phyloP scores from a whole-genome alignment of 2,888 invertebrate species.

The Stenodera caucasica region DNA sequence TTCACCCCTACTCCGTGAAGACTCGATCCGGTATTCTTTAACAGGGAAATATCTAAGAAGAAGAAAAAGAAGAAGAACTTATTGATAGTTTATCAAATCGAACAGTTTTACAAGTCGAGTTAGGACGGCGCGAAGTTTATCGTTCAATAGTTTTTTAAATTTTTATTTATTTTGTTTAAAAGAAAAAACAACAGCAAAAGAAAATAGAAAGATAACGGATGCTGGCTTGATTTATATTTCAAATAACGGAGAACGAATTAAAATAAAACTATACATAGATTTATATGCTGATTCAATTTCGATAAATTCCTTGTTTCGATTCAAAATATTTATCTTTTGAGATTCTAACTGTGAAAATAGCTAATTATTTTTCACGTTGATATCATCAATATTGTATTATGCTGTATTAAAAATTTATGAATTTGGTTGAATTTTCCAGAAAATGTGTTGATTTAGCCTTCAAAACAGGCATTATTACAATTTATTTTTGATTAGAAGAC shows the following conservation, averaged over 20 bases:
- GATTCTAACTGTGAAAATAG: not conserved
- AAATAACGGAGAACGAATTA: constrained; percentile 2
- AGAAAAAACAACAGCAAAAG: not conserved
- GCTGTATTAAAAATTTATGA: constrained; percentile 22
- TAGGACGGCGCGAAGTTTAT: constrained; percentile 30
- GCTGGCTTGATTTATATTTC: constrained; percentile 21
- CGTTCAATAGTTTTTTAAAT: constrained; percentile 22
- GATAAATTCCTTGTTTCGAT: not conserved
- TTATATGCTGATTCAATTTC: constrained; percentile 14
- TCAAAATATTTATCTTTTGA: not conserved
- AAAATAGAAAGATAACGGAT: constrained; percentile 11
- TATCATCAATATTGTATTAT: not conserved
- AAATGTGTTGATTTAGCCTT: constrained; percentile 16
- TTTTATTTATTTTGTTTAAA: constrained; percentile 20
- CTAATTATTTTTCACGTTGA: not conserved
- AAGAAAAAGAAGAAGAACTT: too few species aligned
- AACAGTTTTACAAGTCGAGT: constrained; percentile 32
- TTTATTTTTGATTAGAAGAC: not conserved
- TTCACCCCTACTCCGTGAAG: too few species aligned
- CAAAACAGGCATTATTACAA: not conserved
- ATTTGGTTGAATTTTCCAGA: too few species aligned
- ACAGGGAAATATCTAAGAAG: too few species aligned
- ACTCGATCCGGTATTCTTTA: too few species aligned
- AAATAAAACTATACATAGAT: constrained; percentile 15
- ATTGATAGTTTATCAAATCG: too few species aligned